Conservation (phyloP, 2,888 invertebrate species). For the Clepsis dumicolana region DNA sequence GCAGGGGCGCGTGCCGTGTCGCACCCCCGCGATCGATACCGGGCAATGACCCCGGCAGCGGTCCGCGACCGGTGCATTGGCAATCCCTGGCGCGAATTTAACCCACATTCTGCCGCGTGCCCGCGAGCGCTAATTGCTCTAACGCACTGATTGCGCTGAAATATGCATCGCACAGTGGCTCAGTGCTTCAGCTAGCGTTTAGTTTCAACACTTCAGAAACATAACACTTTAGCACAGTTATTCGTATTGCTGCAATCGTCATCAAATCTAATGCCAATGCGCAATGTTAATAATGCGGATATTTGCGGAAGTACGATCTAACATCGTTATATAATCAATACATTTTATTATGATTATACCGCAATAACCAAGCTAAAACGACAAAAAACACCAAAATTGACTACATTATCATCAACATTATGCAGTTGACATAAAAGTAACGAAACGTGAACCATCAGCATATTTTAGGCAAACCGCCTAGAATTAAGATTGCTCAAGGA, state of each 20-base stretch:
- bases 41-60: conserved; percentile 80
- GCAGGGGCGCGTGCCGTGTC: conserved; percentile 69
- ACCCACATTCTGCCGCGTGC: conserved; percentile 67
- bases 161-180: conserved; percentile 62
- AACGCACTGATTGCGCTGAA: conserved; percentile 59
- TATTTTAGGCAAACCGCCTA: conserved; percentile 55
- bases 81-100: conserved; percentile 69
- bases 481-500: conserved; percentile 65
- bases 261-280: not conserved
- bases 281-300: not conserved
- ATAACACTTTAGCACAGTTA: not conserved
- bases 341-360: not conserved
- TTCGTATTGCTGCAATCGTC: not conserved
- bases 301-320: not conserved
- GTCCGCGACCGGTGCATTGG: conserved; percentile 78
- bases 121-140: conserved; percentile 70
- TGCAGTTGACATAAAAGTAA: conserved; percentile 52
- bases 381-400: conserved; percentile 43
- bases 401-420: conserved; percentile 53
- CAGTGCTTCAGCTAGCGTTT: not conserved
- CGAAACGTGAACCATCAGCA: conserved; percentile 60
- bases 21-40: conserved; percentile 81
- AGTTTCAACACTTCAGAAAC: not conserved
- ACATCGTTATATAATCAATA: not conserved
- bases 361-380: not conserved